These are phyloP conservation scores for Boloria selene DNA, from an alignment of 2,888 invertebrate species.

Conservation along the genomic window DNA sequence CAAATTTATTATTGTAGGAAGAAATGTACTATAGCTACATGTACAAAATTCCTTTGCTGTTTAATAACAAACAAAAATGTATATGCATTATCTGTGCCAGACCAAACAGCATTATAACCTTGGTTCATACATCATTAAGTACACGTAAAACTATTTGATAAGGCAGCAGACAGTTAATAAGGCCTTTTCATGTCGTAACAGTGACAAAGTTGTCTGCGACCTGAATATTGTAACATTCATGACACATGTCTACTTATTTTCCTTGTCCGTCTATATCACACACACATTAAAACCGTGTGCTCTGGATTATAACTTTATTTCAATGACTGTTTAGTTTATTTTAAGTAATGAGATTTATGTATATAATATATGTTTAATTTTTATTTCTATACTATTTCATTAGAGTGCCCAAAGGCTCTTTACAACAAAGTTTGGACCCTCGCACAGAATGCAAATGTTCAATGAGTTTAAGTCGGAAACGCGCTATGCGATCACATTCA, in stretches of 20 bases:
- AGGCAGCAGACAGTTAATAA: constrained; percentile 13
- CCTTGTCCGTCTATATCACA: neutral
- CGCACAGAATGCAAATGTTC: constrained; percentile 15
- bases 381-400: neutral
- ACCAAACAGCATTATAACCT: constrained; percentile 10
- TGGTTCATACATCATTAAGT: constrained; percentile 11
- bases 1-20: neutral
- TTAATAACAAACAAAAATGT: neutral
- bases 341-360: no score
- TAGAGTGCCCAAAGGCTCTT: neutral
- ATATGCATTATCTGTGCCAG: constrained; percentile 4
- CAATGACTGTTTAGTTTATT: no score
- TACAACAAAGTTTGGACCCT: constrained; percentile 9
- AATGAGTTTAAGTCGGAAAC: constrained; percentile 31
- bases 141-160: constrained; percentile 16
- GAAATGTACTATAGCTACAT: neutral
- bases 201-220: constrained; percentile 16
- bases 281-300: neutral
- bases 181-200: constrained; percentile 17
- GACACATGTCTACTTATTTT: neutral
- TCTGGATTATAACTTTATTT: neutral
- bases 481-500: constrained; percentile 41
- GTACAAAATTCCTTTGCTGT: neutral
- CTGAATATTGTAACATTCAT: constrained; percentile 10
- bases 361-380: no score